Base-by-base conservation (phyloP, 2,797 vertebrate species). In the Helarctos malayanus region DNA sequence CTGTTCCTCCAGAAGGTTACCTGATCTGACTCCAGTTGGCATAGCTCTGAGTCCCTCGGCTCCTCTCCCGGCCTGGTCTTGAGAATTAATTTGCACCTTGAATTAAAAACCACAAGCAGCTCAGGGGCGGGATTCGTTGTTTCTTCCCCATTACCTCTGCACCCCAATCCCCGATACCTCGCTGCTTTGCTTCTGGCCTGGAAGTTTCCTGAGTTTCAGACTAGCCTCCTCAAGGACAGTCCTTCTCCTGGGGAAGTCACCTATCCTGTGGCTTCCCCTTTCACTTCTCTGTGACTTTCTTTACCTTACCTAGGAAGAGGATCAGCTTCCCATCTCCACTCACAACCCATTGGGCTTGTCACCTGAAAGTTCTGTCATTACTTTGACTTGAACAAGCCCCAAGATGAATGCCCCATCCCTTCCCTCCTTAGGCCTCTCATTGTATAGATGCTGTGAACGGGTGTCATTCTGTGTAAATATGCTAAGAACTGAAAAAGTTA, bases 21-120 rank as follows among this genome's bases (percentile, higher is more conserved):
- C 68, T 83, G 79, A 93, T 87, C 79, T 80, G 47, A 76, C 79
- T 91, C 61, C 89, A 92, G 89, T 61, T 95, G 96, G 49, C 41
- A 61, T 4, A 49, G 9, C 32, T 87, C 15, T 0, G 3, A 41
- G 38, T 14, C 41, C 52, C 38, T 29, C 27, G 47, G 54, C 10
- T 52, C 32, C 83, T 93, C 25, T 93, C 57, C 47, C 15, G 38
- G 54, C 27, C 75, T n/a, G n/a, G 13, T 81, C n/a, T 92, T 94
- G 59, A 92, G 35, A 94, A 84, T 93, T 92, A 35, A 68, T 29
- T 59, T 38, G 47, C 32, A 68, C 45, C 47, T 79, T 45, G 29
- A 95, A 89, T 89, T 80, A 84, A 93, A 97, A 96, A 56, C 23
- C 21, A 2, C 15, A 49, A 25, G 9, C 27, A 80, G 19, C 59